Conservation (phyloP, 1,140 invertebrate genomes). For the Dryas iulia region DNA sequence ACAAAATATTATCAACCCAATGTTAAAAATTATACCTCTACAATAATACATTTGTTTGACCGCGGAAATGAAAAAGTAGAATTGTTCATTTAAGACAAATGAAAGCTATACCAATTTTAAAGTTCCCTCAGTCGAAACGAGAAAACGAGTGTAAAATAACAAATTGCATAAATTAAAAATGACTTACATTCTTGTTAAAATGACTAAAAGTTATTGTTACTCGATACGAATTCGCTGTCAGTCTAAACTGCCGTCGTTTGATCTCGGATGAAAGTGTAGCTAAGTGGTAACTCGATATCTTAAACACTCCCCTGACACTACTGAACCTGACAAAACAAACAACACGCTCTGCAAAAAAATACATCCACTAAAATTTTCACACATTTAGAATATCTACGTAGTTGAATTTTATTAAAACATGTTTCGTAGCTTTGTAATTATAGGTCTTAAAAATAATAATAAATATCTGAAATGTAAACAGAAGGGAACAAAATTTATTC, state of each 20-base stretch:
- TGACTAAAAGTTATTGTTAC: conserved; percentile 12
- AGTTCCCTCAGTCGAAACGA: not conserved
- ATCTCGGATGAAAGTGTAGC: conserved; percentile 38
- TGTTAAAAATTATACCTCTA: too few relatives aligned
- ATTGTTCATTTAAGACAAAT: too few relatives aligned
- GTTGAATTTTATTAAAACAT: not conserved
- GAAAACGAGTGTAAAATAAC: too few relatives aligned
- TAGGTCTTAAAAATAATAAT: too few relatives aligned
- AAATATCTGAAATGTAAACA: too few relatives aligned
- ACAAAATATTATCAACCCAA: too few relatives aligned
- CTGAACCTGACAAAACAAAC: conserved; percentile 72
- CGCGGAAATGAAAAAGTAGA: too few relatives aligned
- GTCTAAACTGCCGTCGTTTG: conserved; percentile 34
- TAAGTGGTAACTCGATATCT: conserved; percentile 63
- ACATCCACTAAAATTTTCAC: not conserved
- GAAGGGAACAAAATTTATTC: too few relatives aligned
- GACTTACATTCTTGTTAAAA: not conserved
- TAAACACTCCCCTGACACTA: conserved; percentile 45
- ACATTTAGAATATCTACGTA: not conserved
- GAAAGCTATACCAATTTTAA: too few relatives aligned
- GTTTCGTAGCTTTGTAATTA: too few relatives aligned
- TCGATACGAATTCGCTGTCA: conserved; percentile 31
- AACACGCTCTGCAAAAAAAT: conserved; percentile 52
- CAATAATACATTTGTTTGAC: too few relatives aligned
- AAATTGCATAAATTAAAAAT: not conserved